Evolutionary conservation across 2,888 invertebrate species (phyloP), one percentile per base, ranked within the genome.

Genomic region (Fragum whitleyi): DNA sequence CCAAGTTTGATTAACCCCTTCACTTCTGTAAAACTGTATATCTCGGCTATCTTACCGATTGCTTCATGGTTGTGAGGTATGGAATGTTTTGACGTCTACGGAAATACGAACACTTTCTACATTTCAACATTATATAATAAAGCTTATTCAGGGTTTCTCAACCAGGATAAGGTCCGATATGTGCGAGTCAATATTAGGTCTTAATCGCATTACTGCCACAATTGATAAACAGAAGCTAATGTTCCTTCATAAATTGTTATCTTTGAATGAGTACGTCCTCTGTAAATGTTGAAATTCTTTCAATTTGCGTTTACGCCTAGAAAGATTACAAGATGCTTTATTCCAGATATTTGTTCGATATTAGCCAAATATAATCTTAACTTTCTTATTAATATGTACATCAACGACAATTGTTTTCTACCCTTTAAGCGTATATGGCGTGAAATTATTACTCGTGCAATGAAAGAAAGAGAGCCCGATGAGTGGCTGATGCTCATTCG

Each of bases 131-230:
- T 62, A 11, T n/a, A 29, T 65, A 36, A 21, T 65, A 21, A 65
- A 65, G 21, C 19, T 21, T 19, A 36, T 65, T 16, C 65, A 65
- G 32, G 36, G 65, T 23, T 65, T 65, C 32, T n/a, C 28, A 21
- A 65, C 23, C 19, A 36, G 65, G n/a, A n/a, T 29, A n/a, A 16
- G 29, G 32, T n/a, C n/a, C n/a, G 61, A 62, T 62, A 62, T 29
- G 61, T 62, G 61, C 32, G 61, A 62, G n/a, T 62, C 61, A 28
- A 62, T 62, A 29, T 29, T 62, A 16, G 61, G 61, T 62, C 32
- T 36, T 36, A 36, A 36, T 36, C 32, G 21, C 7, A 23, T 26
- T 21, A 57, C 21, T 23, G 21, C 28, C 14, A 57, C 57, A 19
- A 19, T 23, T 36, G 32, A 36, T 36, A 36, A 36, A 36, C 32